phyloP scores from a whole-genome alignment of 2,888 invertebrate genomes.

The Copidosoma aretas region DNA sequence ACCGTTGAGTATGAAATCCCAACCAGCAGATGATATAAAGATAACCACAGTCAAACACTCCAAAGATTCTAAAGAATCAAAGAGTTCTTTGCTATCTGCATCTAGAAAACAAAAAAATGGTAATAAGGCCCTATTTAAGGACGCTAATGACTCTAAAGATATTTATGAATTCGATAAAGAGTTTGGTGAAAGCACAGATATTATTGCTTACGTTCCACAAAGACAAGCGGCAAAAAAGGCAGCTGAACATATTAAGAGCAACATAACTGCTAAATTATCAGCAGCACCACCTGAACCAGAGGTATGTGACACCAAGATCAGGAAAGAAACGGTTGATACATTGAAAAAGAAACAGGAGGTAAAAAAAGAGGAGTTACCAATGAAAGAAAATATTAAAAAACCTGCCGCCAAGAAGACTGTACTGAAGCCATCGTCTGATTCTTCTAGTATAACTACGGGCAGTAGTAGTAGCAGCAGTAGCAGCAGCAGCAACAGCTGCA shows the following conservation, averaged over 20 bases:
- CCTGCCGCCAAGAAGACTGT: constrained; percentile 45
- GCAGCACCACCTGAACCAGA: constrained; percentile 52
- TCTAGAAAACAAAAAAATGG: constrained; percentile 31
- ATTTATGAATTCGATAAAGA: constrained; percentile 71
- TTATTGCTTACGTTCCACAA: constrained; percentile 86
- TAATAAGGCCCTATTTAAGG: constrained; percentile 50
- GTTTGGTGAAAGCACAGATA: constrained; percentile 67
- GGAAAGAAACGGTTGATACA: constrained; percentile 52
- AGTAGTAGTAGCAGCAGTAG: constrained; percentile 64
- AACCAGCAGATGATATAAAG: constrained; percentile 36
- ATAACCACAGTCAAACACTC: constrained; percentile 7
- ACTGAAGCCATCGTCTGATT: constrained; percentile 63
- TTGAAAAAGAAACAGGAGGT: constrained; percentile 51
- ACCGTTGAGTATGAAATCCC: constrained; percentile 16
- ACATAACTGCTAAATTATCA: constrained; percentile 68
- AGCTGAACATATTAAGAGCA: constrained; percentile 87
- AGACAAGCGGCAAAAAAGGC: constrained; percentile 91
- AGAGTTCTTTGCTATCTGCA: constrained; percentile 12
- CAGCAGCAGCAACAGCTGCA: constrained; percentile 60
- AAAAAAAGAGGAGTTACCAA: constrained; percentile 50
- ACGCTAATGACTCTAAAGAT: constrained; percentile 60
- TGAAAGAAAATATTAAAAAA: constrained; percentile 56
- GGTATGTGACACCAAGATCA: constrained; percentile 54
- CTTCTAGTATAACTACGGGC: constrained; percentile 67
- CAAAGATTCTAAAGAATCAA: constrained; percentile 29